Evolutionary conservation across 2,888 invertebrate species (phyloP).

Genomic region (Malacosoma neustria): DNA sequence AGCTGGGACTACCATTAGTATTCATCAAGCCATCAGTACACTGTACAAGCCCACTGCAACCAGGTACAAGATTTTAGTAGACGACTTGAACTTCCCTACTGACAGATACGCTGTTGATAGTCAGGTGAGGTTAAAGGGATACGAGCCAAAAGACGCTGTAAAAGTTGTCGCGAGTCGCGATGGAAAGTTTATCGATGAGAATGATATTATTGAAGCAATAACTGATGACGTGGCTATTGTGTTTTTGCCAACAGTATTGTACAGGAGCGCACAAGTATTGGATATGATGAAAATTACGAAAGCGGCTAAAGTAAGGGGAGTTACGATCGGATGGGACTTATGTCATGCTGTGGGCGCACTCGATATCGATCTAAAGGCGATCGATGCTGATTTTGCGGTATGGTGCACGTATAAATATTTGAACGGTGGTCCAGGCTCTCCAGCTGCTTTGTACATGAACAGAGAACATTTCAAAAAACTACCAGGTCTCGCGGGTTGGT

Average conservation of each 20-base stretch:
- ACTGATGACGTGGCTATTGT: slow-evolving; percentile 45
- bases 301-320: slow-evolving; percentile 38
- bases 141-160: slow-evolving; percentile 42
- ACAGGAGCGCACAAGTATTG: slow-evolving; percentile 49
- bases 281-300: slow-evolving; percentile 44
- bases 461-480: slow-evolving; percentile 39
- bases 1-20: slow-evolving; percentile 41
- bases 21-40: slow-evolving; percentile 51
- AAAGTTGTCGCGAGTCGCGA: slow-evolving; percentile 41
- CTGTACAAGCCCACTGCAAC: slow-evolving; percentile 46
- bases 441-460: slow-evolving; percentile 47
- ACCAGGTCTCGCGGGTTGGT: slow-evolving; percentile 55
- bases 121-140: slow-evolving; percentile 48
- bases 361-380: slow-evolving; percentile 41
- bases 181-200: slow-evolving; percentile 37
- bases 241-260: slow-evolving; percentile 44
- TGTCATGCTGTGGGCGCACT: slow-evolving; percentile 49
- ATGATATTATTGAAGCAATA: slow-evolving; percentile 49
- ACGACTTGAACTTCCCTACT: slow-evolving; percentile 54
- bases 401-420: slow-evolving; percentile 64
- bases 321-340: slow-evolving; percentile 55
- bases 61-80: slow-evolving; percentile 51
- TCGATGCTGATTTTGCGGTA: slow-evolving; percentile 52
- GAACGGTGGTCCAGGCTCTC: slow-evolving; percentile 53
- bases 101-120: slow-evolving; percentile 57